Evolutionary conservation across 2,888 invertebrate genomes (phyloP), one percentile per base, ranked within the genome.

Genomic region (Drosophila meridiana): DNA sequence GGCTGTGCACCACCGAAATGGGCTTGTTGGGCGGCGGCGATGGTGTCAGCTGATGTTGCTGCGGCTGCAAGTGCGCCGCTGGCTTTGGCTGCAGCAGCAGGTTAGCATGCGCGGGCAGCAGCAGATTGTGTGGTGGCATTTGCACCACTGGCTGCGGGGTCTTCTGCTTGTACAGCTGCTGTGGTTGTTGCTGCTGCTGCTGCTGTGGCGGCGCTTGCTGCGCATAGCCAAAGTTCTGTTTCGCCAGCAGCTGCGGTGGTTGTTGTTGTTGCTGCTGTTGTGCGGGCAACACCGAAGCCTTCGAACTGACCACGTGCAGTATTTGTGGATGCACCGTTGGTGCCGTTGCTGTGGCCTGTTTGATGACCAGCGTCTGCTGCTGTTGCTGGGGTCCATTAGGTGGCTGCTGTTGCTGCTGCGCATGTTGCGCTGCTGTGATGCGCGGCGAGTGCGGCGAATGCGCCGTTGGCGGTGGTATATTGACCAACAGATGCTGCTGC

Each of bases 21-120:
- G 91, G 89, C 83, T 93, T 91, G 7, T 69, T 82, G 0, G 82
- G 83, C 43, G 93, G 90, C 5, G 93, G 92, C 28, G 92, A 92
- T 5, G 92, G 85, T 0, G 90, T 83, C 69, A 89, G 63, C 13
- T 92, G 92, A 68, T 89, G 87, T 38, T 89, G 84, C 52, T 91
- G 93, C 20, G 91, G 80, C 65, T 93, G 92, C 67, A 92, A 78
- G 76, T 92, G 93, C 2, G 81, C 69, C 14, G 86, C 82, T 14
- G 87, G 76, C 67, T 90, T 90, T 0, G 88, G 65, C 69, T 91
- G 92, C 70, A 92, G 50, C 48, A 91, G 48, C 92, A 84, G 88
- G 75, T 60, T 88, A 65, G 63, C 81, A 91, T 87, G 85, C 0
- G 73, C 47, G 20, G 91, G 62, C 88, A 92, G 45, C 84, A 92